phyloP scores from a whole-genome alignment of 2,113 vertebrate species.

The Cinclus mexicanus region DNA sequence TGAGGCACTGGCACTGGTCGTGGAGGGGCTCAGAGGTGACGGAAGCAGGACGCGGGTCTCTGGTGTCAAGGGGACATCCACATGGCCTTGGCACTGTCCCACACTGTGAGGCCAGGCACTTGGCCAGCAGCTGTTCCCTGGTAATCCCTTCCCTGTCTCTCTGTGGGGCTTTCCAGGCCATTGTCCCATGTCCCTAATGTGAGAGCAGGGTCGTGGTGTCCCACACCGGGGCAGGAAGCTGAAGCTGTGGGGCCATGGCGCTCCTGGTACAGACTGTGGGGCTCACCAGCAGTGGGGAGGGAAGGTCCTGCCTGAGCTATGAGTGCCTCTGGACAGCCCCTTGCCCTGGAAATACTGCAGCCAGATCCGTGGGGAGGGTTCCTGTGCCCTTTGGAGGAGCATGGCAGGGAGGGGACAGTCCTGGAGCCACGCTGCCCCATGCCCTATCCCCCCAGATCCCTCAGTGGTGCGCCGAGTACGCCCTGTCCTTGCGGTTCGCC shows the following conservation, averaged over 20 bases:
- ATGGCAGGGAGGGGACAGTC: accelerated
- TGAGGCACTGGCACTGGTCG: background rate
- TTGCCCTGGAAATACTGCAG: background rate
- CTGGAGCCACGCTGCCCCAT: accelerated
- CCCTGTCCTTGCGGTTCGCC: conserved; percentile 83
- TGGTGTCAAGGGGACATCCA: background rate
- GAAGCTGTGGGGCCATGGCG: accelerated
- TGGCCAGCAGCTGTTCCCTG: background rate
- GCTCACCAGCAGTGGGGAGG: background rate
- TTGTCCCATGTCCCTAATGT: accelerated
- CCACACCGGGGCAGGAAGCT: accelerated
- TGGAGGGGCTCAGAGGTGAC: background rate
- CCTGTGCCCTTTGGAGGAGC: too few relatives aligned
- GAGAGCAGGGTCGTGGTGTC: accelerated
- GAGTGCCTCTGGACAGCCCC: background rate
- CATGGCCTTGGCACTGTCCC: background rate
- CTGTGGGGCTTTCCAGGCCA: background rate
- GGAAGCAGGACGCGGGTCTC: background rate
- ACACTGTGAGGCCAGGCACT: background rate
- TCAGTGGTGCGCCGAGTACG: conserved; percentile 94
- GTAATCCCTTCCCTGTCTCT: background rate
- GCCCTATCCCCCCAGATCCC: conserved; percentile 78
- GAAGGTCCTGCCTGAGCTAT: background rate
- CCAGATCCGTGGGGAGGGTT: background rate
- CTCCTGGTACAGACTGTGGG: background rate